phyloP scores from a whole-genome alignment of 2,888 invertebrate species.

The Theodoxus fluviatilis region DNA sequence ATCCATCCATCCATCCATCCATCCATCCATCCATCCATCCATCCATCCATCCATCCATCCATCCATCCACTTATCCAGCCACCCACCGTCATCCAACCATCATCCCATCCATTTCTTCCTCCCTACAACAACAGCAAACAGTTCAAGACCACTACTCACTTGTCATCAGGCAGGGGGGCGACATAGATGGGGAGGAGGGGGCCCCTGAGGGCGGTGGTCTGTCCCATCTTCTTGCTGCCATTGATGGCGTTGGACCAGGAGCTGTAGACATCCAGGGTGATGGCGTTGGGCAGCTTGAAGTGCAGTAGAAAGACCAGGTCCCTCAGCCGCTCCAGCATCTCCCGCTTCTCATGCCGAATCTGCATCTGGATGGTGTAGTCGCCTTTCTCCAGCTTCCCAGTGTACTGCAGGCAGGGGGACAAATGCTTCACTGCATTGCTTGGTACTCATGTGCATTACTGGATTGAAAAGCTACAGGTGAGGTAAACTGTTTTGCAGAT shows the following conservation, averaged over 20 bases:
- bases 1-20: no score
- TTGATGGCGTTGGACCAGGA: constrained; percentile 73
- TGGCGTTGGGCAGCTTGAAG: constrained; percentile 77
- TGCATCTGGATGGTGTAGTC: constrained; percentile 88
- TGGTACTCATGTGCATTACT: neutral
- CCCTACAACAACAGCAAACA: neutral
- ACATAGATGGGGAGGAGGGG: constrained; percentile 79
- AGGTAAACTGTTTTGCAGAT: no score
- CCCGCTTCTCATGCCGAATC: constrained; percentile 87
- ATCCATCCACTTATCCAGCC: no score
- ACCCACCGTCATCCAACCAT: no score
- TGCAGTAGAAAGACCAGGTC: constrained; percentile 77
- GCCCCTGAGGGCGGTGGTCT: constrained; percentile 71
- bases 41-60: no score
- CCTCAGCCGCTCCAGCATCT: constrained; percentile 82
- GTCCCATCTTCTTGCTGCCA: constrained; percentile 79
- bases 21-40: no score
- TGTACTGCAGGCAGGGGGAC: constrained; percentile 72
- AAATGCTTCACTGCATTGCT: neutral
- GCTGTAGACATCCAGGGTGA: constrained; percentile 80
- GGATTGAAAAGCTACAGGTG: no score
- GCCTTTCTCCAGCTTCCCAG: constrained; percentile 90
- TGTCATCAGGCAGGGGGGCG: constrained; percentile 80
- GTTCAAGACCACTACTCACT: constrained; percentile 72
- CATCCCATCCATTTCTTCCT: neutral